Base-by-base conservation (phyloP, 2,113 vertebrate genomes). In the Bubo scandiacus region DNA sequence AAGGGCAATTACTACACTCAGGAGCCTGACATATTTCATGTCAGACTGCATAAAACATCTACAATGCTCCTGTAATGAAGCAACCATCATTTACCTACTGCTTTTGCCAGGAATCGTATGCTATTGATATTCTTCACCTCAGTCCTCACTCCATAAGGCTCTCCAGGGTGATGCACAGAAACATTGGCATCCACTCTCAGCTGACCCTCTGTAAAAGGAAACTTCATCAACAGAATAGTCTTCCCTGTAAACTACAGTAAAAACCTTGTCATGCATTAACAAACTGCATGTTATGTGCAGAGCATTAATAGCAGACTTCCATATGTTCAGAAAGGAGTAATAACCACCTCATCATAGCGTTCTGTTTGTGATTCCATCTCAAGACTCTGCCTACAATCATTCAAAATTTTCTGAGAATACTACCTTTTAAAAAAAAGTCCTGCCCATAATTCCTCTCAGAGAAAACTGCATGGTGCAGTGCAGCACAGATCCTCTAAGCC, bases 111-210 rank as follows among this genome's bases (percentile, higher is more conserved):
- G 96, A 98, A 99, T 68, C 99, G 98, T 67, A 98, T 65, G 61
- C 99, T 99, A 97, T 99, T 99, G 98, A 99, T 99, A 97, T 99
- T 99, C 98, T 99, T 99, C 95, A 99, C 99, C 98, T 99, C 99
- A 0, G 99, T 98, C 91, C 99, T 98, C 95, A 98, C 70, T 29
- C 99, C 99, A 27, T 99, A 98, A 6, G 98, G 98, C 55, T 99
- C 98, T 42, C 99, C 99, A 6, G 99, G 98, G 66, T 71, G 98
- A 98, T 99, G 99, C 34, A 99, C 99, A 4, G 99, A 99, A 96
- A 99, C 94, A 34, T 99, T 99, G 96, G 99, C 99, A 62, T 99
- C 99, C 74, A 99, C 99, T 98, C 99, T 98, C 96, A 99, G 96
- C 95, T 99, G 99, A 59, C 99, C 99, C 98, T 99, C 99, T 98